Evolutionary conservation across 2,888 invertebrate genomes (phyloP), one percentile per base, ranked within the genome.

Genomic region (Parnassius apollo): DNA sequence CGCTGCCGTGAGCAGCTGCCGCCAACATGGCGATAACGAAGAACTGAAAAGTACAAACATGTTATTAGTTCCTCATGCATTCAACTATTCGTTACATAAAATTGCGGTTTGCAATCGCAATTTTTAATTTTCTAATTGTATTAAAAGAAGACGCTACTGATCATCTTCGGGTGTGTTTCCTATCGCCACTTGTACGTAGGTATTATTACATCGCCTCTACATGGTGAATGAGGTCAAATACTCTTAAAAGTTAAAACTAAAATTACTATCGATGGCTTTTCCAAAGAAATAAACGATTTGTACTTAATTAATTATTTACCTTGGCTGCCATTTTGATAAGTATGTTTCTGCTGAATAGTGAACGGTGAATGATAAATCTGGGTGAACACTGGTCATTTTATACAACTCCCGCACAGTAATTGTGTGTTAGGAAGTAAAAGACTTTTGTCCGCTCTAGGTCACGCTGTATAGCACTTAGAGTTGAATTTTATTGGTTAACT

Each of bases 241-340:
- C 25, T 2, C 25, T 18, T 18, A 18, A 18, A 18, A 18, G 18
- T 18, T 18, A 18, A 18, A 18, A 18, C 18, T 18, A 18, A 18
- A 18, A 18, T 18, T 7, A 35, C 7, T 35, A 7, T 35, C 35
- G 35, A 35, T 35, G 35, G 35, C 35, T 35, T 35, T 35, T 10
- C 10, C 12, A 49, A 11, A 52, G 9, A 48, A 50, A 10, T 9
- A 51, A 25, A 48, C 9, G 9, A 18, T 25, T 52, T 52, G 25
- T 35, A 11, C 12, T 11, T 9, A 13, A 49, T 18, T 49, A 49
- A 13, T 13, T 58, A 64, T 60, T 70, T 83, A 91, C 91, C 91
- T 91, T 91, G 83, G 90, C 86, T 83, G 89, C 88, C 91, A 91
- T 91, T 90, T 86, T 78, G 82, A 81, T 78, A 80, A 80, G 85